Evolutionary conservation across 2,888 invertebrate genomes (phyloP).

Genomic region (Morpho deidamia): DNA sequence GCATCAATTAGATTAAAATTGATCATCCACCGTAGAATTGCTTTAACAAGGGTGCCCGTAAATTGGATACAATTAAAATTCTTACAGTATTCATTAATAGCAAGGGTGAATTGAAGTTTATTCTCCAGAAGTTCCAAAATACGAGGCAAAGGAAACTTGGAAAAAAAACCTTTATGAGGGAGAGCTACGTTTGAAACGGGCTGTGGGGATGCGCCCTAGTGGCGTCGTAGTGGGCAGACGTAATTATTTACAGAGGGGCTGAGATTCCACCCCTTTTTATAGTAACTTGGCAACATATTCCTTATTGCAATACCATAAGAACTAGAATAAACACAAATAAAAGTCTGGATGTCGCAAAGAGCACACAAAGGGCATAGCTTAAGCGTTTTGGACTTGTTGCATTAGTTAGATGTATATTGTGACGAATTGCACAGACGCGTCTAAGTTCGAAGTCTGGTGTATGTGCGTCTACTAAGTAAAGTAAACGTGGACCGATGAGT

Average conservation of each 20-base stretch:
- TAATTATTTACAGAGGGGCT: constrained; percentile 71
- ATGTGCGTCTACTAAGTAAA: too few species aligned
- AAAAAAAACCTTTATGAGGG: constrained; percentile 16
- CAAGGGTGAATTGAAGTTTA: constrained; percentile 13
- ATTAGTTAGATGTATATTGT: constrained; percentile 13
- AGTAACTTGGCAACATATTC: constrained; percentile 26
- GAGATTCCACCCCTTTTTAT: constrained; percentile 45
- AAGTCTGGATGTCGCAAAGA: constrained; percentile 10
- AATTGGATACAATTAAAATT: constrained; percentile 20
- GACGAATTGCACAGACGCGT: neutral
- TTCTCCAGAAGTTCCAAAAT: constrained; percentile 21
- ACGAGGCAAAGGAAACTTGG: constrained; percentile 23
- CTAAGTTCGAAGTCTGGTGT: too few species aligned
- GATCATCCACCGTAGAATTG: too few species aligned
- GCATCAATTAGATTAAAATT: too few species aligned
- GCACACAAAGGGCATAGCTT: constrained; percentile 13
- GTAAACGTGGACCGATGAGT: too few species aligned
- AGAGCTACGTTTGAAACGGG: constrained; percentile 14
- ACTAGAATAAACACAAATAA: constrained; percentile 10
- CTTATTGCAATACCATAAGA: constrained; percentile 16
- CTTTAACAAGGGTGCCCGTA: constrained; percentile 2
- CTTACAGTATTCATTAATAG: constrained; percentile 6
- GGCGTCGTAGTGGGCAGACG: constrained; percentile 42
- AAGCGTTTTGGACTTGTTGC: constrained; percentile 25
- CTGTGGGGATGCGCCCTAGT: constrained; percentile 43